Evolutionary conservation across 2,888 invertebrate genomes (phyloP).

Genomic region (Chalcis sispes): DNA sequence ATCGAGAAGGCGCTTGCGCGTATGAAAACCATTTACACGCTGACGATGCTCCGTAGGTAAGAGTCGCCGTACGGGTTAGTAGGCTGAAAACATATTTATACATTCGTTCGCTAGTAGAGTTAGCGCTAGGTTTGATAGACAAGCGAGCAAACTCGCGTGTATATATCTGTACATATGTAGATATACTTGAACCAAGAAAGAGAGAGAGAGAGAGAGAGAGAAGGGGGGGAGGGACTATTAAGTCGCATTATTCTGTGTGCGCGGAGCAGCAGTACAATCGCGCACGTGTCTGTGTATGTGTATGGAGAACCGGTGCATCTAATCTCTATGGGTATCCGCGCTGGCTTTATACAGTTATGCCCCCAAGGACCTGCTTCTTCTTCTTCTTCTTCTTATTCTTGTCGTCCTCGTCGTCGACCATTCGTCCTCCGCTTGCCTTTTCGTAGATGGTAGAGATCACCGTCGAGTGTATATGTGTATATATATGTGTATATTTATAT

Average conservation of each 20-base stretch:
- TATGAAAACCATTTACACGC: too few relatives aligned
- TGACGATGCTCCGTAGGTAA: too few relatives aligned
- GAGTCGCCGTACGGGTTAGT: too few relatives aligned
- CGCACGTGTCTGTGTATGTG: background rate
- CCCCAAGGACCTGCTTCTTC: constrained; percentile 6
- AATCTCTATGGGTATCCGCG: constrained; percentile 36
- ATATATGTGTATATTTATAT: too few relatives aligned
- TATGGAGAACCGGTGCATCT: constrained; percentile 27
- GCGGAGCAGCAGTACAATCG: constrained; percentile 7
- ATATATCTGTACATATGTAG: background rate
- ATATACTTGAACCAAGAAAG: background rate
- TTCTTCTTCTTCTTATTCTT: too few relatives aligned
- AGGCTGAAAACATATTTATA: too few relatives aligned
- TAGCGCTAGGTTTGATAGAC: background rate
- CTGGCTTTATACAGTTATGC: constrained; percentile 3
- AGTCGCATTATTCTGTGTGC: constrained; percentile 26
- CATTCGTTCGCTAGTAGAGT: background rate
- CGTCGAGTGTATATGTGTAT: too few relatives aligned
- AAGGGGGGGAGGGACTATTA: too few relatives aligned
- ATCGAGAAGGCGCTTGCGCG: too few relatives aligned
- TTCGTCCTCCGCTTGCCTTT: constrained; percentile 1
- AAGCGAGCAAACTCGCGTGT: background rate
- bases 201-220: too few relatives aligned
- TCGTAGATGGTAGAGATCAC: constrained; percentile 23
- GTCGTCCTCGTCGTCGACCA: background rate